Percentiles rank a stretch among this genome's conserved stretches.
Conservation (phyloP, 2,888 invertebrate species). For the Drosophila antonietae region DNA sequence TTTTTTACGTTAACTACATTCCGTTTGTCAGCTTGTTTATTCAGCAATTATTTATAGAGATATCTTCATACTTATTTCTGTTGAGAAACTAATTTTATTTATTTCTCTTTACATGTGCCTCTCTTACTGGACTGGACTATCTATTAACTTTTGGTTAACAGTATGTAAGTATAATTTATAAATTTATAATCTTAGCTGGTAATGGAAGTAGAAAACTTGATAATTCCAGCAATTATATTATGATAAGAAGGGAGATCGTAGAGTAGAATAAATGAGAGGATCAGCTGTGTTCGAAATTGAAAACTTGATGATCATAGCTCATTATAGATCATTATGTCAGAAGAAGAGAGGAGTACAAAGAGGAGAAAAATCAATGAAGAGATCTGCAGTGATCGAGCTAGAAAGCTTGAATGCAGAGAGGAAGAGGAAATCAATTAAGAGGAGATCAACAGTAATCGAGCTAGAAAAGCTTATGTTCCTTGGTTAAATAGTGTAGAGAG, state of each 20-base stretch:
- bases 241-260: not conserved
- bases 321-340: too few relatives aligned
- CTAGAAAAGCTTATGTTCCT: not conserved
- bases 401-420: not conserved
- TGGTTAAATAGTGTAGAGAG: not conserved
- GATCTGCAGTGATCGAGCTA: not conserved
- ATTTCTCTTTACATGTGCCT: slow-evolving; percentile 13
- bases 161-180: slow-evolving; percentile 61
- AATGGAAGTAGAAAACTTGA: not conserved
- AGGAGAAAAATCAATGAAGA: not conserved
- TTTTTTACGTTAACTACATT: slow-evolving; percentile 19
- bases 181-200: not conserved
- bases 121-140: not conserved
- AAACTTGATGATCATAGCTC: not conserved
- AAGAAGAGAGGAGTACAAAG: too few relatives aligned
- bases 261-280: not conserved
- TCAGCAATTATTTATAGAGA: slow-evolving; percentile 8
- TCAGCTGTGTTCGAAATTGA: not conserved
- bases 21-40: slow-evolving; percentile 53
- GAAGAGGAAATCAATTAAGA: not conserved
- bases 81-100: slow-evolving; percentile 9
- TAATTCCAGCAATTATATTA: not conserved
- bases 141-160: slow-evolving; percentile 7
- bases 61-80: slow-evolving; percentile 6
- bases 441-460: not conserved